Base-by-base conservation (phyloP, 1,140 invertebrate species). In the Drosophila nasuta region DNA sequence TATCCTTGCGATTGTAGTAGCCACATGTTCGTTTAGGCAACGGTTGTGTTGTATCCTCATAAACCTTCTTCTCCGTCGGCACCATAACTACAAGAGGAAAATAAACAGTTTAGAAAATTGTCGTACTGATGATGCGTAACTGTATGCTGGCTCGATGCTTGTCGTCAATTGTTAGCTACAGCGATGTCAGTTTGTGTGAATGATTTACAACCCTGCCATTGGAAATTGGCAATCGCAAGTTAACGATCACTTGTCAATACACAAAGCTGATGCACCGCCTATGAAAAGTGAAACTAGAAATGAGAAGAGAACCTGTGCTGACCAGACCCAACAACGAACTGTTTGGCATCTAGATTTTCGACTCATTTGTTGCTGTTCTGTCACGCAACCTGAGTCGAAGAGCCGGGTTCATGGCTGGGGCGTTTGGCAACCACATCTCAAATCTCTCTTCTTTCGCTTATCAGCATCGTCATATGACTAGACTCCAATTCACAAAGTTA, bases 1-100 rank as follows among this genome's bases (percentile, higher is more conserved):
- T 92, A 28, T 92, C 85, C 8, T 81, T 72, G 0, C 62, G 64
- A 25, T 88, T 86, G 51, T 89, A 89, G 46, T 89, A 89, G 49
- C 77, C 64, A 0, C 3, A 4, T 3, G 17, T 15, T 10, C 63
- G 35, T 10, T n/a, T 17, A 5, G 60, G 17, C 57, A 89, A 20
- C 5, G 91, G 86, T 33, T 89, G 52, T 5, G 81, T 91, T 5
- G 91, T 91, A 38, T 79, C 75, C 48, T 75, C 72, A 17, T 91
- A 91, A 0, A 91, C 90, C 66, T 81, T 89, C 45, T 83, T 71
- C 20, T 79, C 69, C 48, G 72, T 3, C 13, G 17, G 1, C 17
- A 33, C 33, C 33, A 51, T 64, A 43, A 13, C 41, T 43, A 4
- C n/a, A 13, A 43, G 5, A 7, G 5, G n/a, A 33, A 33, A 7